Base-by-base conservation (phyloP, 2,113 vertebrate species). In the Meleagris gallopavo region DNA sequence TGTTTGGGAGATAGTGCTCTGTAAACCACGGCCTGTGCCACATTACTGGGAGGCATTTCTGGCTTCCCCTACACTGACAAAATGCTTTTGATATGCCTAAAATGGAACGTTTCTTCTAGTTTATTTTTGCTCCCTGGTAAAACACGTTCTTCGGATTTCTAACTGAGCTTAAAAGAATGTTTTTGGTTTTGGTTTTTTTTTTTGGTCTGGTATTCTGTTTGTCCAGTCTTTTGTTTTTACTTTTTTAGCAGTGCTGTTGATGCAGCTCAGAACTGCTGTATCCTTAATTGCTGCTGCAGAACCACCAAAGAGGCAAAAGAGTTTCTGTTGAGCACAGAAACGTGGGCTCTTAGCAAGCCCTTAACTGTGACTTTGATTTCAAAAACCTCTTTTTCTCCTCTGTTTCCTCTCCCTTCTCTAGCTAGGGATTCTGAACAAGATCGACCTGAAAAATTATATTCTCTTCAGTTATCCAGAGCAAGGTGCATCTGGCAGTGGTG, bases 1-100 rank as follows among this genome's bases (percentile, higher is more conserved):
- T 34, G n/a, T 45, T 25, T 1, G 2, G 38, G 62, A 43, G 60
- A 27, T 25, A 27, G 61, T 0, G 1, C 46, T n/a, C 24, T 58
- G 22, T 52, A 75, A 75, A 70, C 52, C 43, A 16, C 13, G 27
- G n/a, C 34, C 36, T 58, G 20, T 65, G 45, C 36, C 9, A 10
- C 45, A 15, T 66, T 54, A n/a, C 43, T 61, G 34, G 62, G 34
- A 43, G 11, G 43, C 58, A 38, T 25, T 81, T 65, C 25, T 24
- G 52, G 6, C n/a, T 81, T 58, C 21, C 8, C n/a, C 16, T 32
- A 48, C 24, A 19, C 30, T 45, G 16, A 80, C 43, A 80, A 50
- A 69, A 70, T 60, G 43, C 24, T 80, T 84, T 70, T 58, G 22
- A 18, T 50, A 41, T 24, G 62, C 32, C 48, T 73, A 18, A 84